Evolutionary conservation across 2,888 invertebrate genomes (phyloP), one percentile per base, ranked within the genome.

Genomic region (Eumacrocentrus americanus): DNA sequence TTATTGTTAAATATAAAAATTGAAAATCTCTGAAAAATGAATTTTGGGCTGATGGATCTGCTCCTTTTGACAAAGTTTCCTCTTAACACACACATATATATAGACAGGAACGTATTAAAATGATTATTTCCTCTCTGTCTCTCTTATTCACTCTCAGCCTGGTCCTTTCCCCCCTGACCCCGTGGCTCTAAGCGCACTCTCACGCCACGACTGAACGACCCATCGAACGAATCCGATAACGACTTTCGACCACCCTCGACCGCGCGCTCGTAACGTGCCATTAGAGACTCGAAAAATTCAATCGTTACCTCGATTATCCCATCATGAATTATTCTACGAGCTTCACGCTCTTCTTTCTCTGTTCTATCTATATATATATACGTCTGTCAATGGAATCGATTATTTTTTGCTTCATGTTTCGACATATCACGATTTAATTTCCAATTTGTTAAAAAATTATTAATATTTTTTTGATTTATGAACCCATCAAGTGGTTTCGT

Each of bases 221-320:
- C 54, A 46, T 46, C 40, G 29, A 62, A 62, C 44, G 47, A 46
- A 58, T 48, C 57, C 60, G 61, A 57, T 60, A 61, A 55, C 54
- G 54, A 44, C 54, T 29, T 54, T 54, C 44, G 44, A 34, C 44
- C 54, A 54, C 44, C 54, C 54, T 42, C 25, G 42, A 34, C 18
- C 54, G 29, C 40, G 44, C 16, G 42, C 42, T 34, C 54, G 44
- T 44, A 54, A 44, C 42, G 54, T 54, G 54, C 44, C 54, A 54
- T 54, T 54, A 44, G 54, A 54, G 44, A 44, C 44, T 44, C 54
- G 44, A 54, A 54, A 54, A 54, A 54, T 54, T 54, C 54, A 54
- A 54, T 54, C 44, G 54, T 44, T 54, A 54, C 54, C 44, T 34
- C 42, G 54, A 54, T 54, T 54, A 54, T 54, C 54, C 18, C 52